Evolutionary conservation across 2,888 invertebrate species (phyloP), one percentile per base, ranked within the genome.

Genomic region (Dryadula phaetusa): DNA sequence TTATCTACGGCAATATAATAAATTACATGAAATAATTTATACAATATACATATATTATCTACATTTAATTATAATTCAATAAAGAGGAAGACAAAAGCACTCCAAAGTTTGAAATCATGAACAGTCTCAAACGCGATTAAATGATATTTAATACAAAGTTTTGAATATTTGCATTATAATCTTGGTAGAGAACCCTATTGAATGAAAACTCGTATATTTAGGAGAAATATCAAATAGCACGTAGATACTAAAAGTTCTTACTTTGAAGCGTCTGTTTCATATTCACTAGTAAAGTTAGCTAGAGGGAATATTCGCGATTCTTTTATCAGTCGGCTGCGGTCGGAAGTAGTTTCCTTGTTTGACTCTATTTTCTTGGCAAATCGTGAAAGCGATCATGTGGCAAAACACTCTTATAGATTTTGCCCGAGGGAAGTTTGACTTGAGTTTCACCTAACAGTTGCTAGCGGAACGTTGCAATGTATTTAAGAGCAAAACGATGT

Each of bases 401-500:
- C 88, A 90, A 90, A 90, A 90, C 84, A 89, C 84, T 86, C 88
- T 89, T 90, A 90, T 89, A 85, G 88, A 89, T 91, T 90, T 88
- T 82, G 88, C 91, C 89, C 82, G 78, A 75, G 85, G 90, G 83
- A 91, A 91, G 86, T 91, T 88, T 90, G 90, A 89, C 90, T 90
- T 81, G 81, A 84, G 84, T 87, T 87, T 82, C 83, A 82, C 73
- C 75, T 76, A 68, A 77, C 75, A 78, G 76, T 76, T 78, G 52
- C 28, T 52, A 28, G 52, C 28, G 71, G 71, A 76, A 77, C 82
- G 78, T 78, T 81, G 80, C 81, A 80, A 81, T 80, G 79, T 88
- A 83, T 90, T 89, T 91, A 86, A 91, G 84, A 90, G 92, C 89
- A 86, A 92, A 91, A 88, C 89, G 88, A 82, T 92, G 91, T 92